phyloP scores from a whole-genome alignment of 2,888 invertebrate genomes.

The Nomada lathburiana region DNA sequence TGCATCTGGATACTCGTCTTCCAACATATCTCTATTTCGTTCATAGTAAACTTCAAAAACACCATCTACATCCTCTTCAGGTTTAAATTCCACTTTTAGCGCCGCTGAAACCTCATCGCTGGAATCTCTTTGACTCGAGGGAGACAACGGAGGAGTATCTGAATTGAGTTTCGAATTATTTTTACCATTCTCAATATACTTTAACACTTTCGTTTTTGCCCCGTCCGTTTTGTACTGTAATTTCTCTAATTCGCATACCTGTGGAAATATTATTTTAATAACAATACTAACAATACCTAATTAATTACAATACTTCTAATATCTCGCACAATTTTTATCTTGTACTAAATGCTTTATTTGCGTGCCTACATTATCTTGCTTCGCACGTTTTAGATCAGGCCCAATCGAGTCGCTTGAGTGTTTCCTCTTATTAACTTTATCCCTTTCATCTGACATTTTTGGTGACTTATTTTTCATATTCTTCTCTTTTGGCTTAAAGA shows the following conservation, averaged over 20 bases:
- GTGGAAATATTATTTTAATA: not conserved
- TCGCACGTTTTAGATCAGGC: conserved; percentile 62
- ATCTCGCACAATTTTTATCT: not conserved
- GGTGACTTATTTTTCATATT: conserved; percentile 42
- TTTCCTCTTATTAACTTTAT: conserved; percentile 60
- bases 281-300: not conserved
- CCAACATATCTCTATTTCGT: conserved; percentile 84
- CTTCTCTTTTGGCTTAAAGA: conserved; percentile 80
- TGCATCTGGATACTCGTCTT: conserved; percentile 85
- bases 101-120: conserved; percentile 72
- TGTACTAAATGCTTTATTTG: not conserved
- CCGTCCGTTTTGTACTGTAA: conserved; percentile 47
- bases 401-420: conserved; percentile 54
- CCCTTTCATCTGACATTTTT: conserved; percentile 57
- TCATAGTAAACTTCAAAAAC: conserved; percentile 86
- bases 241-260: conserved; percentile 56
- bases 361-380: conserved; percentile 66
- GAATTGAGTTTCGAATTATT: conserved; percentile 67
- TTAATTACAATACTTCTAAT: not conserved
- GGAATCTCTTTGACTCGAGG: conserved; percentile 70
- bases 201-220: conserved; percentile 39
- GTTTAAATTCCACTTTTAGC: conserved; percentile 65
- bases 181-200: conserved; percentile 58
- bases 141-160: conserved; percentile 78
- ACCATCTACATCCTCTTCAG: conserved; percentile 70